Base-by-base conservation (phyloP, 53 echinoderm and acorn worm species). In the Patiria pectinifera region DNA sequence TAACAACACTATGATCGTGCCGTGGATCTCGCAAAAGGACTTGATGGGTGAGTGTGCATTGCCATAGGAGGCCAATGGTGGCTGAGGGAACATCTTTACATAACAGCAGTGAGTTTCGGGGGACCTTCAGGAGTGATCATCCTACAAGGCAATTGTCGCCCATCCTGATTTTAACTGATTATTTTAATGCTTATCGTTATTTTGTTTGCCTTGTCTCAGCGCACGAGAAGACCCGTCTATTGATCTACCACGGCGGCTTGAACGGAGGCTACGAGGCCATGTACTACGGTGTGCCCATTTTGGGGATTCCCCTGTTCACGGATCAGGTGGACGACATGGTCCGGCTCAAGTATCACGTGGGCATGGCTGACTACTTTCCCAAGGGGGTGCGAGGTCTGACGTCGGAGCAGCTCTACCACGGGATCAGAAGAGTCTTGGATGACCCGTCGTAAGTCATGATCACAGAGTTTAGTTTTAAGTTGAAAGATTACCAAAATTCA, bases 261-360 rank as follows among this genome's bases (percentile, higher is more conserved):
- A 90, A 90, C 58, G 90, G 90, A 69, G 90, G 80, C 48, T 90
- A 80, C 90, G 90, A 90, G 53, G 90, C 90, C 90, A 90, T 90
- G 90, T 90, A 81, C 81, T 63, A 90, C 81, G 90, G 90, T 14
- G 90, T 90, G 4, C 90, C 90, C 8, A 81, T 90, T 47, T 61
- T 90, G 16, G 90, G 90, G 19, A 61, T 90, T 23, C 90, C 90
- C 80, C 63, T 90, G 80, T 90, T 80, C 69, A 80, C 90, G 9
- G 90, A 90, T 58, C 90, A 90, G 49, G 59, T 90, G 13, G 90
- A 90, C 69, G 81, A 80, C 12, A 18, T 90, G 48, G 90, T 90
- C 69, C 90, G 90, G 8, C 90, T 90, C 48, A 90, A 90, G 90
- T 12, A 81, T 5, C 84, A 26, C 84, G 45, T 90, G 26, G 90